phyloP scores from a whole-genome alignment of 1,140 invertebrate genomes.

The Aphidius gifuensis region DNA sequence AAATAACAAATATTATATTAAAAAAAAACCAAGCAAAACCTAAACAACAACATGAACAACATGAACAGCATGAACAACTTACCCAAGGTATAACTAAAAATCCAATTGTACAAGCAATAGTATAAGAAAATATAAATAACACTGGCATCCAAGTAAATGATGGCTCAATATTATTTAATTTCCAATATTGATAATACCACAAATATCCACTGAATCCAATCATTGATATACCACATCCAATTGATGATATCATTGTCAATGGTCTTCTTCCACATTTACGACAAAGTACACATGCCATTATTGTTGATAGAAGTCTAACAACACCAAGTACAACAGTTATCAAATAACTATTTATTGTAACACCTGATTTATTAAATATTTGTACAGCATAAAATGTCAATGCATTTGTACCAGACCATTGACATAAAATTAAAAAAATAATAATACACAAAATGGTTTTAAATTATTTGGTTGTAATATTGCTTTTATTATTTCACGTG shows the following conservation, averaged over 20 bases:
- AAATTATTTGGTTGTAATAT: constrained; percentile 61
- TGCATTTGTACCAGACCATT: constrained; percentile 72
- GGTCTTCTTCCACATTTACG: constrained; percentile 63
- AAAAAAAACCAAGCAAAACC: too few species aligned
- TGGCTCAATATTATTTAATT: constrained; percentile 35
- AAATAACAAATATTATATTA: too few species aligned
- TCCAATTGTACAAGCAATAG: constrained; percentile 63
- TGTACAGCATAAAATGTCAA: constrained; percentile 77
- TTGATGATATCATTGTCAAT: constrained; percentile 66
- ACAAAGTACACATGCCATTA: constrained; percentile 62
- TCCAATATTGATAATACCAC: constrained; percentile 57
- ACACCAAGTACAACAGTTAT: constrained; percentile 69
- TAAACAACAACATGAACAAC: too few species aligned
- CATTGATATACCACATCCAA: constrained; percentile 67
- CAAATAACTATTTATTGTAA: constrained; percentile 60
- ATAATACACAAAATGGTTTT: constrained; percentile 64
- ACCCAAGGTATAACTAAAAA: constrained; percentile 71
- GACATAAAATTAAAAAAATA: constrained; percentile 66
- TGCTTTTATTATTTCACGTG: constrained; percentile 58
- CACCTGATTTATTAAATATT: constrained; percentile 67
- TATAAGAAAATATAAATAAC: constrained; percentile 62
- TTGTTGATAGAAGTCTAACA: constrained; percentile 61
- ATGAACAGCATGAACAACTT: too few species aligned
- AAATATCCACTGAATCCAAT: constrained; percentile 60
- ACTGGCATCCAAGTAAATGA: constrained; percentile 63